A percentile compares a stretch with the other conserved stretches of the same genome.
phyloP scores from a whole-genome alignment of 37 sponge, comb jelly and placozoan species.

The Bolinopsis microptera region DNA sequence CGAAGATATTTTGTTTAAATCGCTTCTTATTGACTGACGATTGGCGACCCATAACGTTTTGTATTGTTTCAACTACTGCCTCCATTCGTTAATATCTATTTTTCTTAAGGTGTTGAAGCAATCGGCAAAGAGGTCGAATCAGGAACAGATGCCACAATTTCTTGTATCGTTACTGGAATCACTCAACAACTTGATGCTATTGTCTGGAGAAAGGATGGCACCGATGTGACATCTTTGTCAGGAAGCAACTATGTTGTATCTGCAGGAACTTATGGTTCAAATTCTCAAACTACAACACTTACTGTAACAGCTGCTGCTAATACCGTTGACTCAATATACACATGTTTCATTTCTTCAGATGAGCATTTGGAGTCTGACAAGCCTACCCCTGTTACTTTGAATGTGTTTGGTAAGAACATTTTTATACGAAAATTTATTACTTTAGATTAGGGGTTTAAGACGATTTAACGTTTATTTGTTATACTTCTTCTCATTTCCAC shows the following conservation, averaged over 20 bases:
- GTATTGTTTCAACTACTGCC: too few species aligned
- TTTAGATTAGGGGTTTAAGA: too few species aligned
- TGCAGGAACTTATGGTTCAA: background rate
- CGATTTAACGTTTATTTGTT: too few species aligned
- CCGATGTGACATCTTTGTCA: background rate
- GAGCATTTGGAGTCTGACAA: background rate
- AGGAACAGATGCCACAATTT: background rate
- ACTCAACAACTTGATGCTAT: background rate
- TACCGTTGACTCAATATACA: background rate
- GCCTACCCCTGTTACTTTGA: background rate
- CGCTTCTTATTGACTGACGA: too few species aligned
- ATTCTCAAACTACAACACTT: background rate
- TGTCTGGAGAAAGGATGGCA: background rate
- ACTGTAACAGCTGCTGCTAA: background rate
- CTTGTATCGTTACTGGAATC: background rate
- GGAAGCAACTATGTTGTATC: background rate
- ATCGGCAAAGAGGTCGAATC: background rate
- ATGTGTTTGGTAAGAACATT: conserved; percentile 42
- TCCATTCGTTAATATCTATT: too few species aligned
- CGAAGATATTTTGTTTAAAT: too few species aligned
- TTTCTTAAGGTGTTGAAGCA: too few species aligned
- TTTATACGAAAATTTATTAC: too few species aligned
- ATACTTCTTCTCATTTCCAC: too few species aligned
- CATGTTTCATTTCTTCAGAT: background rate
- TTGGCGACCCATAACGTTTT: too few species aligned